These are phyloP conservation scores for Ramazzottius varieornatus DNA, from an alignment of 2,888 invertebrate species.

Conservation along the genomic window DNA sequence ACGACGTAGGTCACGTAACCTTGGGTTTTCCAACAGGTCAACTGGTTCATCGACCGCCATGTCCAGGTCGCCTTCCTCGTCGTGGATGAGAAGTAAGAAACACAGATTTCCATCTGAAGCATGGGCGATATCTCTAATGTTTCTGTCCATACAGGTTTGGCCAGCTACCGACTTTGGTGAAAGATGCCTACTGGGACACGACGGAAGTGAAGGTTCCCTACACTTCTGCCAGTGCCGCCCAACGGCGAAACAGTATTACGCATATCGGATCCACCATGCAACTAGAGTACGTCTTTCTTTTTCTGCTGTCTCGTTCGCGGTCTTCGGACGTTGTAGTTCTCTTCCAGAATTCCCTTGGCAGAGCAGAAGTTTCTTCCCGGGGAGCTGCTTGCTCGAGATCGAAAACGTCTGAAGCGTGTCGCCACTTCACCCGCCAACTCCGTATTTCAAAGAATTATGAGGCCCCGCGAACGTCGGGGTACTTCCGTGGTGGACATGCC, in stretches of 20 bases:
- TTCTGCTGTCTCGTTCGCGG: too few species aligned
- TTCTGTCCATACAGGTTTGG: neutral
- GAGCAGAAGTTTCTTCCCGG: too few species aligned
- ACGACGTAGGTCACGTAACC: too few species aligned
- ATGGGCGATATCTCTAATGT: neutral
- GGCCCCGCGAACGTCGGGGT: too few species aligned
- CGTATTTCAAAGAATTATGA: too few species aligned
- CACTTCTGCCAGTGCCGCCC: neutral
- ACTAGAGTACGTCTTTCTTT: neutral
- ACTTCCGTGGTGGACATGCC: too few species aligned
- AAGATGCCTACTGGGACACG: neutral
- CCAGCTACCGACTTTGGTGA: neutral
- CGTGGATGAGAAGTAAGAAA: neutral
- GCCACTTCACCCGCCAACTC: too few species aligned
- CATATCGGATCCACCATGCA: neutral
- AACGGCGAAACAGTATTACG: neutral
- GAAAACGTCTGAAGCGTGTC: too few species aligned
- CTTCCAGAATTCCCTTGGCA: too few species aligned
- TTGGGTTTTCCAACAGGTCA: constrained; percentile 26
- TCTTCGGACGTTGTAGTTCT: too few species aligned
- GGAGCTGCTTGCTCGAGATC: too few species aligned
- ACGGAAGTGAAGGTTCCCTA: constrained; percentile 4
- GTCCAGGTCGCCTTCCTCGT: constrained; percentile 39
- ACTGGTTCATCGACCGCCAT: constrained; percentile 76
- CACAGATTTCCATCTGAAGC: too few species aligned